Percentiles rank a stretch among this genome's conserved stretches.
These are phyloP conservation scores for Noctua pronuba DNA, from an alignment of 2,888 invertebrate genomes.

Conservation along the genomic window DNA sequence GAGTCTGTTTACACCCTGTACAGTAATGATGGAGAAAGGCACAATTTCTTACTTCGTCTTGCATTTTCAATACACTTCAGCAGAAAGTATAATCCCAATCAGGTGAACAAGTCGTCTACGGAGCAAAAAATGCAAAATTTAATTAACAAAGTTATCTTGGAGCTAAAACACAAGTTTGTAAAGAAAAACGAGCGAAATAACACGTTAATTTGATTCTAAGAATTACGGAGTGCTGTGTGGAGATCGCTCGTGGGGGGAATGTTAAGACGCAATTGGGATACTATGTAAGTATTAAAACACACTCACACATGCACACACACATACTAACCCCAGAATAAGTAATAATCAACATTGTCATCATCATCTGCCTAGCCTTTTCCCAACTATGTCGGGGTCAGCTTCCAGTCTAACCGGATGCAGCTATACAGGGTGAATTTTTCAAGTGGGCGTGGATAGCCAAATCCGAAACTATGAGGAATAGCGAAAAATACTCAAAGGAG, in stretches of 20 bases:
- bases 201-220: conserved; percentile 88
- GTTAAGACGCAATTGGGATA: conserved; percentile 64
- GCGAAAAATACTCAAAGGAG: no score
- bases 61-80: conserved; percentile 71
- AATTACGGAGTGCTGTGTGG: conserved; percentile 86
- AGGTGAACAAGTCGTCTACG: conserved; percentile 68
- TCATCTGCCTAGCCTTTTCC: no score
- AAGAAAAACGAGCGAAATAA: conserved; percentile 88
- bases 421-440: no score
- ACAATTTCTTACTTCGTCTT: background rate
- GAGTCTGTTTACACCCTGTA: no score
- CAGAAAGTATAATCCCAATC: conserved; percentile 80
- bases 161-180: conserved; percentile 88
- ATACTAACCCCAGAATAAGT: background rate
- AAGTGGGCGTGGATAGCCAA: no score
- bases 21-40: background rate
- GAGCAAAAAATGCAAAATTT: conserved; percentile 86
- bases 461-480: no score
- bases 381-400: no score
- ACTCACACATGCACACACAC: background rate
- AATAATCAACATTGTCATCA: no score
- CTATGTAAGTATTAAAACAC: conserved; percentile 31
- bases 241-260: conserved; percentile 83
- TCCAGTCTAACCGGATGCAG: no score
- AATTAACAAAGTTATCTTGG: conserved; percentile 88